These are phyloP conservation scores for Physocephala rufipes DNA, from an alignment of 2,888 invertebrate species.

Conservation along the genomic window DNA sequence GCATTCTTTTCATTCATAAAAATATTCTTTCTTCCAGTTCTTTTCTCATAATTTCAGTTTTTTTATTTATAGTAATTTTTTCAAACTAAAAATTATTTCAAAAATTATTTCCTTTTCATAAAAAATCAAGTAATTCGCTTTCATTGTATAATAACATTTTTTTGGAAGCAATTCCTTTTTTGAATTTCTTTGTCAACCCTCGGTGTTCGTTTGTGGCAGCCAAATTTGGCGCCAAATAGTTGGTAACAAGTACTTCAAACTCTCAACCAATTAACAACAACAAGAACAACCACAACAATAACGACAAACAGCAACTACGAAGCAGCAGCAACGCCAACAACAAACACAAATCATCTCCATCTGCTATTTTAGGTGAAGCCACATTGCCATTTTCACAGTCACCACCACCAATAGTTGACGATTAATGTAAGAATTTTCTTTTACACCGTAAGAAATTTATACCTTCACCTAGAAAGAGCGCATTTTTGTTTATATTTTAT, in stretches of 20 bases:
- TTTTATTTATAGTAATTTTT: background rate
- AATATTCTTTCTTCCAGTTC: too few relatives aligned
- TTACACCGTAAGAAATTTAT: too few relatives aligned
- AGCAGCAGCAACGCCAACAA: background rate
- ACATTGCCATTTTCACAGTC: background rate
- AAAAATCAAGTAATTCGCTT: background rate
- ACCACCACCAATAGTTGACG: too few relatives aligned
- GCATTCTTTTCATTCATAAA: too few relatives aligned
- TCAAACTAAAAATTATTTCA: background rate
- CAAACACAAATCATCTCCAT: background rate
- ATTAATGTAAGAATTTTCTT: too few relatives aligned
- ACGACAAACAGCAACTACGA: slow-evolving; percentile 1
- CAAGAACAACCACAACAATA: background rate
- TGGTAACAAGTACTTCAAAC: slow-evolving; percentile 32
- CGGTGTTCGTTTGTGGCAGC: background rate
- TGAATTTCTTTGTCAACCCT: slow-evolving; percentile 6
- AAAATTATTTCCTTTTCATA: background rate
- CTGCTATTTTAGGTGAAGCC: background rate
- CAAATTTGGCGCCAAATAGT: slow-evolving; percentile 31
- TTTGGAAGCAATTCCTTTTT: background rate
- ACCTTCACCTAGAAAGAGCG: too few relatives aligned
- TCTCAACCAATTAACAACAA: slow-evolving; percentile 26
- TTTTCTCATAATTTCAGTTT: too few relatives aligned
- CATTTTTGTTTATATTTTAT: too few relatives aligned
- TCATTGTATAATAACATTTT: background rate